A percentile compares a stretch with the other conserved stretches of the same genome.
These are phyloP conservation scores for Tetranychus cinnabarinus DNA, from an alignment of 1,140 invertebrate species.

Conservation along the genomic window DNA sequence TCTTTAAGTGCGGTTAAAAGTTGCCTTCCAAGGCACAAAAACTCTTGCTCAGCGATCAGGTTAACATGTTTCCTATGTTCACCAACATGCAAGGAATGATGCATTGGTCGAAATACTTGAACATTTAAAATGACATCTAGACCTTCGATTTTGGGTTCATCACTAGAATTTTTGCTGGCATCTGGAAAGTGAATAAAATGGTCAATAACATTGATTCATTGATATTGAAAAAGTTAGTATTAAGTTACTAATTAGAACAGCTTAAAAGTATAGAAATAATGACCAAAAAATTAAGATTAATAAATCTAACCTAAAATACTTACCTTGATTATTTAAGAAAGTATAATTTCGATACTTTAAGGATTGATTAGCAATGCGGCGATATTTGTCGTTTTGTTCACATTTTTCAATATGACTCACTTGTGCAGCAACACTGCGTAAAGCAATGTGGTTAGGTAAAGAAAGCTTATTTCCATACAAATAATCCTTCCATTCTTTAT, in stretches of 20 bases:
- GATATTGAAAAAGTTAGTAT: not conserved
- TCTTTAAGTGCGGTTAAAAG: constrained; percentile 36
- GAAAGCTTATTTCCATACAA: not conserved
- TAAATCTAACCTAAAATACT: too few relatives aligned
- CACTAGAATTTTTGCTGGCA: not conserved
- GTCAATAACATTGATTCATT: not conserved
- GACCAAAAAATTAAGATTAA: too few relatives aligned
- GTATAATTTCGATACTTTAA: not conserved
- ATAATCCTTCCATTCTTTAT: not conserved
- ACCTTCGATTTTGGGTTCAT: not conserved
- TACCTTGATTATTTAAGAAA: not conserved
- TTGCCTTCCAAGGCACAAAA: constrained; percentile 34
- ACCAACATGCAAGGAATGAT: not conserved
- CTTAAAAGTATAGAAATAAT: too few relatives aligned
- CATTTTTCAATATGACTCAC: not conserved
- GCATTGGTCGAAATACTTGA: constrained; percentile 10
- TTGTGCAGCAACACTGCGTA: not conserved
- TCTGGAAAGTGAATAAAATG: not conserved
- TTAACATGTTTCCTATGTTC: not conserved
- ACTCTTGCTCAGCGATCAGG: constrained; percentile 22
- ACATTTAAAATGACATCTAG: constrained; percentile 6
- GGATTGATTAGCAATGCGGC: not conserved
- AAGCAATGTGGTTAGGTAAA: not conserved
- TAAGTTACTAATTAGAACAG: not conserved
- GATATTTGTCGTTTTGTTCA: not conserved